These are phyloP conservation scores for Nyctibius grandis DNA, from an alignment of 2,797 vertebrate genomes.

Conservation along the genomic window DNA sequence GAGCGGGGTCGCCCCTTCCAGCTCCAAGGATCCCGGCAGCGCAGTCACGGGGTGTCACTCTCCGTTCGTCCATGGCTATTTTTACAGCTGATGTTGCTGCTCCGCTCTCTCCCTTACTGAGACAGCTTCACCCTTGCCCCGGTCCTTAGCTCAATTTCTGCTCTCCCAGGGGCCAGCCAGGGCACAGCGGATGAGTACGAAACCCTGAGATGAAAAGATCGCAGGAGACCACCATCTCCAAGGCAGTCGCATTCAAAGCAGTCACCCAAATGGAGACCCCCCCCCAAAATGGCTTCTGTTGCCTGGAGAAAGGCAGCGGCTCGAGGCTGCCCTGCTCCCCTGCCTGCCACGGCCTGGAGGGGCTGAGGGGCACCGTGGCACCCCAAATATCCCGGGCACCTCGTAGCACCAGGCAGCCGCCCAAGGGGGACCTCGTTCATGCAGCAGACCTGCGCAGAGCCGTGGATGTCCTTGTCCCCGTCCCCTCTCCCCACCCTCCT, in stretches of 20 bases:
- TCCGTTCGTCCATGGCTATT: accelerated
- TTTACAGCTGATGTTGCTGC: neutral
- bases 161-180: neutral
- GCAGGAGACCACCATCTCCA: neutral
- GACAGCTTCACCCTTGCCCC: neutral
- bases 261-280: neutral
- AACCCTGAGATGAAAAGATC: neutral
- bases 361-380: neutral
- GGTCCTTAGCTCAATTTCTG: neutral
- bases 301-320: accelerated
- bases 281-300: neutral
- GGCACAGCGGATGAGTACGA: accelerated
- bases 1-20: neutral
- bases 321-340: neutral
- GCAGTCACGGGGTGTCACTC: accelerated
- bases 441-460: neutral
- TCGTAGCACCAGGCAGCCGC: neutral
- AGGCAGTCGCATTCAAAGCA: neutral
- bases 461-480: neutral
- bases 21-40: accelerated
- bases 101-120: neutral
- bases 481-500: neutral
- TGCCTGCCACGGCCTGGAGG: accelerated
- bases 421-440: neutral
- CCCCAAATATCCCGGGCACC: neutral